Percentiles rank a stretch among this genome's conserved stretches.
phyloP scores from a whole-genome alignment of 2,888 invertebrate species.

The Caenorhabditis doughertyi region DNA sequence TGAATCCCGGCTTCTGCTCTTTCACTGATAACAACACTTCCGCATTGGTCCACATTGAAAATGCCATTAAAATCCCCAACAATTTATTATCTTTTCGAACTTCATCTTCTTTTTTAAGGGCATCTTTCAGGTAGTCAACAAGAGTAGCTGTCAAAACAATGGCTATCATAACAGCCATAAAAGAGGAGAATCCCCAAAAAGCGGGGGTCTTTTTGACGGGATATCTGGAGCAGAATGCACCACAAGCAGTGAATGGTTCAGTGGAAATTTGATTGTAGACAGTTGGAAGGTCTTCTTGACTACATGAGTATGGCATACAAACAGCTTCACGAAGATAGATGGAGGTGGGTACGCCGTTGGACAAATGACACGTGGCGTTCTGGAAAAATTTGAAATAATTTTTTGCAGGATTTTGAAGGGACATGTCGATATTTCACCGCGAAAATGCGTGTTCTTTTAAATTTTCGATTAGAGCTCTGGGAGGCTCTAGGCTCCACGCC shows the following conservation, averaged over 20 bases:
- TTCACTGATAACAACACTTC: slow-evolving; percentile 48
- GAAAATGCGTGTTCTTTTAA: too few species aligned
- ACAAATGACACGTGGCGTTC: slow-evolving; percentile 37
- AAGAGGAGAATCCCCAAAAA: slow-evolving; percentile 52
- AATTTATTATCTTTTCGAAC: not conserved
- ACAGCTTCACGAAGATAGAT: slow-evolving; percentile 48
- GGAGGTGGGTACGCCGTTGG: slow-evolving; percentile 15
- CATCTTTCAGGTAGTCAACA: slow-evolving; percentile 29
- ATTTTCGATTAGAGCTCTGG: too few species aligned
- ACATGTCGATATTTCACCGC: too few species aligned
- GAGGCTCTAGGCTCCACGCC: too few species aligned
- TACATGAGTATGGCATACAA: slow-evolving; percentile 62
- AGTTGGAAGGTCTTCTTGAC: slow-evolving; percentile 22
- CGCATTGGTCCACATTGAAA: slow-evolving; percentile 67
- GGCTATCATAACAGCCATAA: slow-evolving; percentile 32
- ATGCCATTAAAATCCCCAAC: slow-evolving; percentile 39
- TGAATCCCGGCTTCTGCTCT: slow-evolving; percentile 65
- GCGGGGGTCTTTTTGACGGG: slow-evolving; percentile 41
- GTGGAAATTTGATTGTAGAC: slow-evolving; percentile 50
- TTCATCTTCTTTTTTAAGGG: not conserved
- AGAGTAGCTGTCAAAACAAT: slow-evolving; percentile 30
- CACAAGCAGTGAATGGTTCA: slow-evolving; percentile 37
- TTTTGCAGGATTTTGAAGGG: too few species aligned
- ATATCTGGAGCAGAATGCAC: slow-evolving; percentile 33
- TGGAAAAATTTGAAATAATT: too few species aligned